Evolutionary conservation across 2,888 invertebrate genomes (phyloP).

Genomic region (Herminia tarsipennalis): DNA sequence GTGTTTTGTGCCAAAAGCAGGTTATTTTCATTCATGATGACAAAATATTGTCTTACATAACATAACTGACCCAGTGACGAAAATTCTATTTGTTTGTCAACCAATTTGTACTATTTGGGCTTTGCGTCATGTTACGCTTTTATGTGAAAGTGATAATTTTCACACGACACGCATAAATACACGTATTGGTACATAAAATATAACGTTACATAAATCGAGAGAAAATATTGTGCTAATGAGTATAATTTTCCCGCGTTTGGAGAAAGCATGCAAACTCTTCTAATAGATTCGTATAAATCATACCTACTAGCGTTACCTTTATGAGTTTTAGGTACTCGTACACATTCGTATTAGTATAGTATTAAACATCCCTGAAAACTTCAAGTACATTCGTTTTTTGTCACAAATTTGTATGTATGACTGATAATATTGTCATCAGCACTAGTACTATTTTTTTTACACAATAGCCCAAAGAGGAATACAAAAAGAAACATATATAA

Average conservation of each 20-base stretch:
- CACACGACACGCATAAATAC: constrained; percentile 17
- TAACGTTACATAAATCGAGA: constrained; percentile 1
- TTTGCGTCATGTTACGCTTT: constrained; percentile 21
- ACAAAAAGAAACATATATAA: no score
- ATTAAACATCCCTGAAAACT: no score
- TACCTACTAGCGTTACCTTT: no score
- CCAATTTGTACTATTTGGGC: constrained; percentile 32
- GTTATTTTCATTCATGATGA: constrained; percentile 1
- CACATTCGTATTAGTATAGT: no score
- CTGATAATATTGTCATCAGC: no score
- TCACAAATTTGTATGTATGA: no score
- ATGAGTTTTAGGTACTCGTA: no score
- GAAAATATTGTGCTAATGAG: constrained; percentile 10
- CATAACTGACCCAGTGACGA: constrained; percentile 14
- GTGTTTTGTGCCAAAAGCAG: background rate
- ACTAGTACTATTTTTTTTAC: no score
- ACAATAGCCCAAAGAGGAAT: no score
- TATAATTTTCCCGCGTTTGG: constrained; percentile 3
- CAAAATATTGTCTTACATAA: constrained; percentile 23
- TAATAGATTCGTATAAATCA: no score
- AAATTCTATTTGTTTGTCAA: constrained; percentile 30
- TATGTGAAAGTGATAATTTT: constrained; percentile 41
- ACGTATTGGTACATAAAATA: constrained; percentile 5
- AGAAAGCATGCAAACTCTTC: no score
- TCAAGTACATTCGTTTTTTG: no score